phyloP scores from a whole-genome alignment of 2,888 invertebrate genomes.

The Chrysopilus asiliformis region DNA sequence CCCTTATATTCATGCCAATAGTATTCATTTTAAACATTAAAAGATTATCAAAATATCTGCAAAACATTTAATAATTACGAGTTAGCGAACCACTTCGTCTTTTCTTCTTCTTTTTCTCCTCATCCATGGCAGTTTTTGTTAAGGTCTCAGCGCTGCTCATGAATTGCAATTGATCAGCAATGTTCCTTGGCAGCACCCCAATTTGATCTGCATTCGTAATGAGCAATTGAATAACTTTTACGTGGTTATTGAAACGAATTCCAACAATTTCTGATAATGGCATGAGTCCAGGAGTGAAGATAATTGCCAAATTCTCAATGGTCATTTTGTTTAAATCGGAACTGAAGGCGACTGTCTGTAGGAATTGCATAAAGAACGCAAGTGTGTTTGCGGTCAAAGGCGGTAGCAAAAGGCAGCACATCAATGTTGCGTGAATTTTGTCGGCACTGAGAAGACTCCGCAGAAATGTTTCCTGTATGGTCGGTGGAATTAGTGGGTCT shows the following conservation, averaged over 20 bases:
- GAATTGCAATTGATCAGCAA: conserved; percentile 38
- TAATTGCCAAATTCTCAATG: conserved; percentile 67
- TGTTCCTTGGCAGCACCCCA: conserved; percentile 54
- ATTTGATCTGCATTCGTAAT: conserved; percentile 65
- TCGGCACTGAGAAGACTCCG: conserved; percentile 48
- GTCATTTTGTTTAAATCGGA: conserved; percentile 71
- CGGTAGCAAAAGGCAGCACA: conserved; percentile 59
- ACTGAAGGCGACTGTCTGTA: conserved; percentile 43
- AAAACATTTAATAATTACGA: conserved; percentile 39
- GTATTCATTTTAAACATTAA: too few relatives aligned
- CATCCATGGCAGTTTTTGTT: conserved; percentile 3
- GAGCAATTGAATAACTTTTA: conserved; percentile 58
- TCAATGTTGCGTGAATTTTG: conserved; percentile 43
- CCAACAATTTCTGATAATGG: conserved; percentile 57
- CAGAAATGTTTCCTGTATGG: conserved; percentile 60
- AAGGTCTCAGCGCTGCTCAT: conserved; percentile 26
- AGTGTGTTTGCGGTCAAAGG: conserved; percentile 63
- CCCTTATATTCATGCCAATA: too few relatives aligned
- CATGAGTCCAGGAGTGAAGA: conserved; percentile 77
- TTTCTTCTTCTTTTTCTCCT: conserved; percentile 54
- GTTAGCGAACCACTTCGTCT: conserved; percentile 76
- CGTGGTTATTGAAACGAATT: conserved; percentile 51
- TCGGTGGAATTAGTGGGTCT: conserved; percentile 62
- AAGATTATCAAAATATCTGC: conserved; percentile 4
- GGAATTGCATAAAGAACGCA: conserved; percentile 62